A percentile compares a stretch with the other conserved stretches of the same genome.
phyloP scores from a whole-genome alignment of 2,113 vertebrate genomes.

The Polypterus senegalus region DNA sequence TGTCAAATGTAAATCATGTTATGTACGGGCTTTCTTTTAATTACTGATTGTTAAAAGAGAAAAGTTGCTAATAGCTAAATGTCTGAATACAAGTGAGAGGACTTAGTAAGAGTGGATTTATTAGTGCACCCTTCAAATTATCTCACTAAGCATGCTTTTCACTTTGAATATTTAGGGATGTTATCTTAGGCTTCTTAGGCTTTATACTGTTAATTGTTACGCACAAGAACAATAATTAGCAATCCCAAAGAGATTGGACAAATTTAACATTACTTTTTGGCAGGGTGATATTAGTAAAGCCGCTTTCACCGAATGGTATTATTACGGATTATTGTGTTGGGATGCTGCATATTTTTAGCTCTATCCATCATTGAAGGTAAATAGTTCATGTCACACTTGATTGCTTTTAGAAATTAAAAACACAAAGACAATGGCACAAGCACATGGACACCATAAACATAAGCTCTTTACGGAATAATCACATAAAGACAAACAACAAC shows the following conservation, averaged over 20 bases:
- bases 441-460: conserved; percentile 48
- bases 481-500: conserved; percentile 71
- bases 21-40: conserved; percentile 12
- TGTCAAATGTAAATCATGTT: too few relatives aligned
- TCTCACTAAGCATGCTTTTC: conserved; percentile 5
- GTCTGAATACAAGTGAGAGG: background rate
- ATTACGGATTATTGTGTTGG: conserved; percentile 56
- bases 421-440: conserved; percentile 48
- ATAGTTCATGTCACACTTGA: conserved; percentile 64
- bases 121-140: background rate
- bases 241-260: conserved; percentile 43
- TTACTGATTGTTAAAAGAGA: background rate
- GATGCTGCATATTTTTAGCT: conserved; percentile 42
- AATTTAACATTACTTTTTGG: conserved; percentile 39
- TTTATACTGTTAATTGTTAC: conserved; percentile 54
- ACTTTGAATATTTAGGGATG: conserved; percentile 29
- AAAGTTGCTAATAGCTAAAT: background rate
- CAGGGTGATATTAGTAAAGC: conserved; percentile 48
- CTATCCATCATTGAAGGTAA: conserved; percentile 55
- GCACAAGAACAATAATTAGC: conserved; percentile 55
- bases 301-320: conserved; percentile 54
- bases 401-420: conserved; percentile 64
- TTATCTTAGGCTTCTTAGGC: conserved; percentile 48
- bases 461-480: conserved; percentile 68
- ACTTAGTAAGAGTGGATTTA: background rate